Base-by-base conservation (phyloP, 2,888 invertebrate species). In the Tinea pellionella region DNA sequence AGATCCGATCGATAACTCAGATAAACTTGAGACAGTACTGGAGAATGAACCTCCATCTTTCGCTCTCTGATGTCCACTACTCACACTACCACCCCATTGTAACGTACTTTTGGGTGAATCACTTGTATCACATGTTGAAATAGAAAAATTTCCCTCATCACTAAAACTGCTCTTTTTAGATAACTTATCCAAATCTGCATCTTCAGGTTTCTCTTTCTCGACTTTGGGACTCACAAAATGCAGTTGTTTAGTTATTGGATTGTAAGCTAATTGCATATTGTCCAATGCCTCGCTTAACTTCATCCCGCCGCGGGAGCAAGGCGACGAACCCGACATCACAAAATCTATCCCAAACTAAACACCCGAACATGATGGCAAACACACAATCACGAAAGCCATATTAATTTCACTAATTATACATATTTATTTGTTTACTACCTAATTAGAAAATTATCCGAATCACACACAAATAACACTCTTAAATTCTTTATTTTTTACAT, bases 211-310 rank as follows among this genome's bases (percentile, higher is more conserved):
- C 61, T 79, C 80, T 67, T 15, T 42, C 61, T 79, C 80, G 2
- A 76, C 71, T 68, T 80, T 84, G 0, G 85, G 83, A 64, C 83
- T 87, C 62, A 91, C 88, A 58, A 91, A 89, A 76, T 92, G 92
- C 63, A 93, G 77, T 68, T 93, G 92, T 72, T 92, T 93, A 19
- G 93, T 93, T 57, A 92, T 88, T 12, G 93, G 93, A 73, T 92
- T 93, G 77, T 93, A 93, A 2, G 92, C 92, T 64, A 93, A 78
- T 64, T 93, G 92, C 85, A 93, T 92, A 74, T 89, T 92, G 72
- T 92, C 91, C 68, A 93, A 78, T 60, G 93, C 92, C 77, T 92
- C 91, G 71, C 91, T 91, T 63, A 93, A 84, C 63, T 89, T 89
- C 74, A 90, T 82, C 73, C 89, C 89, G 71, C 88, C 81, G 73